A percentile compares a stretch with the other conserved stretches of the same genome.
phyloP scores from a whole-genome alignment of 2,797 vertebrate genomes.

The Dallia pectoralis region DNA sequence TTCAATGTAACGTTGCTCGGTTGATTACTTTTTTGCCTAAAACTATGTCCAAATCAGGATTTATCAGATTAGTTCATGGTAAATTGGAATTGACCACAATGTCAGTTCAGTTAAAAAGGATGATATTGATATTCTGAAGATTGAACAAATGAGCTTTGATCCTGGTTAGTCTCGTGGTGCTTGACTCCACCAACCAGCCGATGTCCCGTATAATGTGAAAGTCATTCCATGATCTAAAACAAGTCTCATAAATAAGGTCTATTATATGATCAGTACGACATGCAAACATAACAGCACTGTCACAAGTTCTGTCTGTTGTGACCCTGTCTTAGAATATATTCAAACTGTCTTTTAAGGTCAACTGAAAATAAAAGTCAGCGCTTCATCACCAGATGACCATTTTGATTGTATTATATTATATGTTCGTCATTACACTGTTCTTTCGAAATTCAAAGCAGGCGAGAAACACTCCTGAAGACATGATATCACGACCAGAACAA shows the following conservation, averaged over 20 bases:
- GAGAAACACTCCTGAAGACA: background rate
- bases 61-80: too few relatives aligned
- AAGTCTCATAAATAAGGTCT: background rate
- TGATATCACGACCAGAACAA: background rate
- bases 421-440: background rate
- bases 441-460: background rate
- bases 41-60: too few relatives aligned
- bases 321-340: background rate
- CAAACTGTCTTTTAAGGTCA: background rate
- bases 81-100: too few relatives aligned
- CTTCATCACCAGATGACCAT: background rate
- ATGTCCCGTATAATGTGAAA: slow-evolving; percentile 10
- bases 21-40: too few relatives aligned
- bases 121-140: background rate
- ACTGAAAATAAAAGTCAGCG: background rate
- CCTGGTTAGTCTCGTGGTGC: background rate
- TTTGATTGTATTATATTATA: background rate
- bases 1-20: too few relatives aligned
- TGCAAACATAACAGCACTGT: background rate
- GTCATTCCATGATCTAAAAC: background rate
- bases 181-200: slow-evolving; percentile 13
- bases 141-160: background rate
- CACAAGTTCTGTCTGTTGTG: background rate
- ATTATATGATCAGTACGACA: background rate
- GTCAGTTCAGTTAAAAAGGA: background rate